Percentiles rank a stretch among this genome's conserved stretches.
These are phyloP conservation scores for Sparidentex hasta DNA, from an alignment of 2,797 vertebrate genomes.

Conservation along the genomic window DNA sequence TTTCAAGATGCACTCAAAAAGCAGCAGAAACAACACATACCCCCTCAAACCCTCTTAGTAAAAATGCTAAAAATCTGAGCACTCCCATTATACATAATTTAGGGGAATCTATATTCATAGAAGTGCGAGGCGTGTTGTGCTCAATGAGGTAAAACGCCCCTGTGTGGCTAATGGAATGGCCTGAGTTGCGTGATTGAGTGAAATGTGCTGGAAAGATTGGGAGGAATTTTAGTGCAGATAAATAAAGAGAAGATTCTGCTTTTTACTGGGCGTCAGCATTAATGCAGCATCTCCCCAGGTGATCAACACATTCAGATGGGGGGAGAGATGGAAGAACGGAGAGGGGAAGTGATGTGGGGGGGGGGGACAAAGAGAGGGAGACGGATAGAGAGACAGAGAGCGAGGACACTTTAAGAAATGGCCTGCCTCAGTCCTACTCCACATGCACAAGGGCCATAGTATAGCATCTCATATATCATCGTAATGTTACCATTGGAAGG, in stretches of 20 bases:
- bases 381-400: conserved; percentile 36
- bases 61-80: conserved; percentile 84
- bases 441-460: conserved; percentile 75
- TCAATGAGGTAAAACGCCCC: conserved; percentile 86
- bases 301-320: conserved; percentile 84
- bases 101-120: conserved; percentile 87
- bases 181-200: conserved; percentile 86
- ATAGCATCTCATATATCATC: conserved; percentile 83
- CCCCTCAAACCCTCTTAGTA: conserved; percentile 81
- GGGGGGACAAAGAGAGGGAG: conserved; percentile 55
- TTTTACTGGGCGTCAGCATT: conserved; percentile 83
- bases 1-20: conserved; percentile 81
- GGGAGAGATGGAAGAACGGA: conserved; percentile 56
- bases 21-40: conserved; percentile 78
- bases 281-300: conserved; percentile 85
- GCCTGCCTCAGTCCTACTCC: conserved; percentile 74
- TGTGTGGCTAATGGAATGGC: conserved; percentile 86
- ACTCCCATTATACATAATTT: conserved; percentile 87
- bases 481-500: conserved; percentile 81
- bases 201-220: conserved; percentile 87
- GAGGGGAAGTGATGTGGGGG: conserved; percentile 58
- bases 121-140: conserved; percentile 83
- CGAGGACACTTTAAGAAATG: conserved; percentile 78
- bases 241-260: conserved; percentile 84
- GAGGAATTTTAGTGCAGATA: conserved; percentile 85